Base-by-base conservation (phyloP, 2,797 vertebrate species). In the Eidolon dupreanum region DNA sequence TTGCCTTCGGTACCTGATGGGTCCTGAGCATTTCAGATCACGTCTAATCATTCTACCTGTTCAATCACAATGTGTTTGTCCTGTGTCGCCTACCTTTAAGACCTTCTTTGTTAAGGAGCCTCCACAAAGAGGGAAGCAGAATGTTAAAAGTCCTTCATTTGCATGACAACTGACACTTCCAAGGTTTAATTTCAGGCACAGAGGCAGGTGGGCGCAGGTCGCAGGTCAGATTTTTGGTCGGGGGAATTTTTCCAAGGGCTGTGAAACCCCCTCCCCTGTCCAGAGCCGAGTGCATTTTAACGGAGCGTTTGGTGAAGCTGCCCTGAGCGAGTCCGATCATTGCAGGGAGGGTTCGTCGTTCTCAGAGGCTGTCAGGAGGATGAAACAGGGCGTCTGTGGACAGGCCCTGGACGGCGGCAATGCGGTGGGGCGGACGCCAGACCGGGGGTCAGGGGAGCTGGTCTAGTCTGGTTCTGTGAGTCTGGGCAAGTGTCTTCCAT, bases 61-160 rank as follows among this genome's bases (percentile, higher is more conserved):
- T 82, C 91, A 95, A 71, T 97, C 97, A 94, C n/a, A 77, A 61
- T 0, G 0, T 55, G 73, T 59, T 41, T 88, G 33, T 90, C 73
- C 68, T 12, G 5, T 28, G 57, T 88, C 55, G 36, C 8, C 8
- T 31, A 10, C 65, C 22, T 22, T 65, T 24, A 24, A 83, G 41
- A 28, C 22, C 16, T 24, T 65, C 85, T 82, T n/a, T 79, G 93
- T 88, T 38, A 79, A 95, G 86, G 20, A 59, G 20, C n/a, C 61
- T 88, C 57, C 70, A 9, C 33, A 49, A 65, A 85, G 73, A 87
- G 31, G 22, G 20, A 38, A 87, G 84, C 8, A 46, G 75, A 71
- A 87, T 24, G 53, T 38, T 75, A 24, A 53, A 86, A 36, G 38
- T 15, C n/a, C 16, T 57, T 63, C 53, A 68, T 89, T 75, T 87